Conservation (phyloP, 1,140 invertebrate species). For the Zophobas morio region DNA sequence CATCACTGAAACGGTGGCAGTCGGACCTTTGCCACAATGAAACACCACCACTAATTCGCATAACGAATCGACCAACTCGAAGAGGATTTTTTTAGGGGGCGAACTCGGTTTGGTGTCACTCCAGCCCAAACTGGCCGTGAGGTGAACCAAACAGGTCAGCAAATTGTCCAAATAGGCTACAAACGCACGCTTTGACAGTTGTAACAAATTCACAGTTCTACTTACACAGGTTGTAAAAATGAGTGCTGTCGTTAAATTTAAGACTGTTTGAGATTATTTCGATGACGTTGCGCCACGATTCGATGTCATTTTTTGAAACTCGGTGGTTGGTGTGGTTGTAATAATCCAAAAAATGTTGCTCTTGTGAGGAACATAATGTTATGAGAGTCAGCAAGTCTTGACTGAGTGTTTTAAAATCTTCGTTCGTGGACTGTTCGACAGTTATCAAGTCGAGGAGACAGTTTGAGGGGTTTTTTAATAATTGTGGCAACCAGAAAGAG, state of each 20-base stretch:
- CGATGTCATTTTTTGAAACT: slow-evolving; percentile 29
- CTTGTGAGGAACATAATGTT: slow-evolving; percentile 59
- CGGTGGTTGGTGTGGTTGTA: slow-evolving; percentile 28
- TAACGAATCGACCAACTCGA: slow-evolving; percentile 61
- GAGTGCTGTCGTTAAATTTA: slow-evolving; percentile 65
- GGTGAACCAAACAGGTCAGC: slow-evolving; percentile 69
- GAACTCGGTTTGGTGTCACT: slow-evolving; percentile 64
- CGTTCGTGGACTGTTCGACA: slow-evolving; percentile 48
- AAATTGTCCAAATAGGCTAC: slow-evolving; percentile 71
- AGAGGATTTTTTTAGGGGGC: slow-evolving; percentile 54
- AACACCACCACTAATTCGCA: slow-evolving; percentile 71
- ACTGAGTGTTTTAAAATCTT: slow-evolving; percentile 58
- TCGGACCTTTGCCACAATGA: slow-evolving; percentile 67
- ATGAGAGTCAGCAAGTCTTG: slow-evolving; percentile 61
- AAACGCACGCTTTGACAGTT: slow-evolving; percentile 51
- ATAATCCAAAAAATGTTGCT: slow-evolving; percentile 62
- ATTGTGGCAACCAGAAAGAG: slow-evolving; percentile 57
- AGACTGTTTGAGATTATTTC: slow-evolving; percentile 64
- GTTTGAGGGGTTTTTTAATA: slow-evolving; percentile 61
- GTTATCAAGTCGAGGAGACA: slow-evolving; percentile 57
- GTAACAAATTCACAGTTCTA: slow-evolving; percentile 24
- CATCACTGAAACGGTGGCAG: slow-evolving; percentile 71
- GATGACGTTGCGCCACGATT: slow-evolving; percentile 62
- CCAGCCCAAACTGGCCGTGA: slow-evolving; percentile 70
- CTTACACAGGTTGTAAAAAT: slow-evolving; percentile 73